Evolutionary conservation across 2,888 invertebrate species (phyloP).

Genomic region (Galeruca laticollis): DNA sequence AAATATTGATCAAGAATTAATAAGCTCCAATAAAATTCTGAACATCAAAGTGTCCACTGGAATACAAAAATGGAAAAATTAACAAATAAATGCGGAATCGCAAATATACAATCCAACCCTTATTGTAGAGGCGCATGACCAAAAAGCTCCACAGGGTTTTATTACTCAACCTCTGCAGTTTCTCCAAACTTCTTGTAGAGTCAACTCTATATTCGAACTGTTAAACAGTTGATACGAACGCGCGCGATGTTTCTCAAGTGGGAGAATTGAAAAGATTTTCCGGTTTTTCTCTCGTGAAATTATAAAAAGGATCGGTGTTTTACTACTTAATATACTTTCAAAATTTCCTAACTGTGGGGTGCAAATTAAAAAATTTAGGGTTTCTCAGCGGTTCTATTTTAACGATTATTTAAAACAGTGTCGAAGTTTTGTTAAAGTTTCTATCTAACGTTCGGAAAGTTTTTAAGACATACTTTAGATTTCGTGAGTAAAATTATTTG

Average conservation of each 20-base stretch:
- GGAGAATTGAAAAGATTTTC: neutral
- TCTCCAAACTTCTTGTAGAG: conserved; percentile 45
- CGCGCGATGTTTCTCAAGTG: conserved; percentile 25
- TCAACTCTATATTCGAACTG: conserved; percentile 26
- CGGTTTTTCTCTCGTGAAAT: neutral
- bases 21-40: conserved; percentile 2
- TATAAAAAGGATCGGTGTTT: neutral
- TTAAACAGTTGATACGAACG: conserved; percentile 13
- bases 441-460: neutral
- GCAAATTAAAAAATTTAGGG: neutral
- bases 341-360: neutral
- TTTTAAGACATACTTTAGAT: neutral
- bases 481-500: neutral
- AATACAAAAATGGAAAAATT: conserved; percentile 34
- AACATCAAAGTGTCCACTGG: conserved; percentile 19
- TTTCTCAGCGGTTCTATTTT: neutral
- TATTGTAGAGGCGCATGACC: conserved; percentile 51
- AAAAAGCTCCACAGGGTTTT: conserved; percentile 53
- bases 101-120: conserved; percentile 51
- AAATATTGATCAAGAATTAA: conserved; percentile 11
- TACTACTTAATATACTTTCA: neutral
- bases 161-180: conserved; percentile 57
- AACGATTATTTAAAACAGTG: neutral
- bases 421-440: neutral
- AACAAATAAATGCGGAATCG: conserved; percentile 56